Base-by-base conservation (phyloP, 2,113 vertebrate genomes). In the Erythrolamprus reginae region DNA sequence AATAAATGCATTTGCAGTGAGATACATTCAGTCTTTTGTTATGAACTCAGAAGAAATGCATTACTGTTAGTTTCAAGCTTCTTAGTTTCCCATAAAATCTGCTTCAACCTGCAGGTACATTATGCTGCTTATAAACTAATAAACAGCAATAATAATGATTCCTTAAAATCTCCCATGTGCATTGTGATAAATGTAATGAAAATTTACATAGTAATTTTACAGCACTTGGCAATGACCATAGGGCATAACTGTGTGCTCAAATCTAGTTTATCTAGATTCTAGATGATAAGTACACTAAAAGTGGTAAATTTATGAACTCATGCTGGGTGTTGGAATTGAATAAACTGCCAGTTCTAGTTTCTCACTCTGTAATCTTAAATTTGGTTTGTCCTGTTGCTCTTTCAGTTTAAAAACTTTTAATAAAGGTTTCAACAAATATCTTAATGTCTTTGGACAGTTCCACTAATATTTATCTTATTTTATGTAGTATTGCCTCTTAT, bases 111-210 rank as follows among this genome's bases (percentile, higher is more conserved):
- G 92, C 28, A 90, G 87, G 24, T 93, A 88, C 48, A 87, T 94
- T 94, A 91, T 61, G 83, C 24, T 92, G 88, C 82, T 95, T 95
- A 92, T 47, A 96, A 91, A 91, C 83, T 86, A 94, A 95, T 95
- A 96, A 96, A 95, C 55, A 94, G 83, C 70, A 95, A 93, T 92
- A 96, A 95, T 92, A 95, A 93, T 89, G 77, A 94, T 93, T 89
- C 56, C 89, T 91, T 94, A 92, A 95, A 94, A 7, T 91, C 91
- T 92, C 93, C 92, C 93, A 61, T 77, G 87, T 88, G 92, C 53
- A 84, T 87, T 92, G 55, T 90, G 92, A 93, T 93, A 47, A 86
- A 94, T 93, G 94, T 95, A 88, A 85, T 93, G 77, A 82, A 94
- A 86, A 58, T 91, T 94, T 90, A 42, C 38, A 91, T 38, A 93